Percentiles rank a stretch among this genome's conserved stretches.
Conservation (phyloP, 2,888 invertebrate genomes). For the Clivina fossor region DNA sequence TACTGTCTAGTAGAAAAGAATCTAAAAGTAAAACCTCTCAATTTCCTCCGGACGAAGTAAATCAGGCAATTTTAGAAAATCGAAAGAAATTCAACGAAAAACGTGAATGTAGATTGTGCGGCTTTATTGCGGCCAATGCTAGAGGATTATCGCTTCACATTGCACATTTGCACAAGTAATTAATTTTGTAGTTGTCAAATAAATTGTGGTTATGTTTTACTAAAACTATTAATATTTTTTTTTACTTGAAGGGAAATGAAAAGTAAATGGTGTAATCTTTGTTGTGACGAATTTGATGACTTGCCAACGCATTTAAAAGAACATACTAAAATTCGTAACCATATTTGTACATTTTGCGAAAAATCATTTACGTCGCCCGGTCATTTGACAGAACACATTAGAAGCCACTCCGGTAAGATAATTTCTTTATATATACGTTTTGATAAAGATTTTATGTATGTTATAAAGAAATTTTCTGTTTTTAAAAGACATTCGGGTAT, state of each 20-base stretch:
- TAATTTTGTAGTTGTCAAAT: not conserved
- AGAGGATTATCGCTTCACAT: conserved; percentile 46
- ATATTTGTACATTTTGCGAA: conserved; percentile 45
- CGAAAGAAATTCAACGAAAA: conserved; percentile 40
- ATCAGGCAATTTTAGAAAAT: conserved; percentile 41
- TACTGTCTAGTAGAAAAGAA: conserved; percentile 9
- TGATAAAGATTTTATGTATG: conserved; percentile 5
- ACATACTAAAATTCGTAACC: conserved; percentile 41
- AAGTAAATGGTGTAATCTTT: conserved; percentile 45
- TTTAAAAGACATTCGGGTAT: not conserved
- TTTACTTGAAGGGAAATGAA: conserved; percentile 42
- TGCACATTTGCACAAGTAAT: conserved; percentile 47
- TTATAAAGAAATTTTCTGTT: not conserved
- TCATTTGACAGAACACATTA: conserved; percentile 46
- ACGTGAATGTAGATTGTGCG: conserved; percentile 44
- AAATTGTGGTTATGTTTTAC: conserved; percentile 7
- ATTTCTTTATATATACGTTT: conserved; percentile 6
- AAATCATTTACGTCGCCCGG: conserved; percentile 43
- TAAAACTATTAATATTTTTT: conserved; percentile 2
- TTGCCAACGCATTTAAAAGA: conserved; percentile 34
- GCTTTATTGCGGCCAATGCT: conserved; percentile 39
- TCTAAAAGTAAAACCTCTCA: conserved; percentile 34
- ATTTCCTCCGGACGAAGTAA: conserved; percentile 41
- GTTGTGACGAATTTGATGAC: conserved; percentile 44
- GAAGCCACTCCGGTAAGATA: conserved; percentile 45